Percentiles rank a stretch among this genome's conserved stretches.
Evolutionary conservation across 1,140 invertebrate species (phyloP).

Genomic region (Achatina immaculata): DNA sequence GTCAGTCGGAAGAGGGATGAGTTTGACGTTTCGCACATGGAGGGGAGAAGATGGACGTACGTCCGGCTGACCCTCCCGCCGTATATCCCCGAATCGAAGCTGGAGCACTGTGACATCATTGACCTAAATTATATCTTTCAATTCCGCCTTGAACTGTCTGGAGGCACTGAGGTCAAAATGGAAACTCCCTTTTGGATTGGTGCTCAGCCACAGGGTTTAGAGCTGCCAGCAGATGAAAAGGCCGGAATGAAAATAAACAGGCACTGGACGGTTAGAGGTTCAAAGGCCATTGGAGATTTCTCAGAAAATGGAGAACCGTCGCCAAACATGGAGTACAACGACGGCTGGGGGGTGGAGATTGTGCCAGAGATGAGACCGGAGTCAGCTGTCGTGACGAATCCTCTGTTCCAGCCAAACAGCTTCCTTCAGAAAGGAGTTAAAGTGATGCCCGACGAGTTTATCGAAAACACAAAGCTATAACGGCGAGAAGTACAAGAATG

Average conservation of each 20-base stretch:
- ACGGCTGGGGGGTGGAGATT: slow-evolving; percentile 33
- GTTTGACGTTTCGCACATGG: slow-evolving; percentile 61
- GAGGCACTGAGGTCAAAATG: slow-evolving; percentile 53
- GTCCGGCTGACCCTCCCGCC: slow-evolving; percentile 66
- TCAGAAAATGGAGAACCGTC: slow-evolving; percentile 35
- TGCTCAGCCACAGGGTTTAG: slow-evolving; percentile 52
- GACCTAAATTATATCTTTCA: slow-evolving; percentile 66
- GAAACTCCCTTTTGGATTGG: slow-evolving; percentile 61
- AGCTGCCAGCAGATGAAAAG: slow-evolving; percentile 39
- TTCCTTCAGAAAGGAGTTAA: slow-evolving; percentile 31
- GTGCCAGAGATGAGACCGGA: slow-evolving; percentile 51
- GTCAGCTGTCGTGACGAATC: slow-evolving; percentile 51
- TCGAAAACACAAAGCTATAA: slow-evolving; percentile 55
- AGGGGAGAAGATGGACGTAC: slow-evolving; percentile 66
- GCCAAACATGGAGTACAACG: slow-evolving; percentile 13
- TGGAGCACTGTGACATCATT: slow-evolving; percentile 69
- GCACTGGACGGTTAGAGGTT: slow-evolving; percentile 52
- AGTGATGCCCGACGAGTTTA: slow-evolving; percentile 42
- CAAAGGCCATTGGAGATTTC: slow-evolving; percentile 32
- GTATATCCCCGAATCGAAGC: slow-evolving; percentile 67
- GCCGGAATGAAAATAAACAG: slow-evolving; percentile 44
- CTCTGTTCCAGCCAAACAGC: slow-evolving; percentile 48
- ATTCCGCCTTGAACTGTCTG: slow-evolving; percentile 64
- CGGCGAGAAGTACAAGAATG: not conserved
- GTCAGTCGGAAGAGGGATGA: slow-evolving; percentile 68